These are phyloP conservation scores for Lomographa bimaculata DNA, from an alignment of 2,888 invertebrate genomes.

Conservation along the genomic window DNA sequence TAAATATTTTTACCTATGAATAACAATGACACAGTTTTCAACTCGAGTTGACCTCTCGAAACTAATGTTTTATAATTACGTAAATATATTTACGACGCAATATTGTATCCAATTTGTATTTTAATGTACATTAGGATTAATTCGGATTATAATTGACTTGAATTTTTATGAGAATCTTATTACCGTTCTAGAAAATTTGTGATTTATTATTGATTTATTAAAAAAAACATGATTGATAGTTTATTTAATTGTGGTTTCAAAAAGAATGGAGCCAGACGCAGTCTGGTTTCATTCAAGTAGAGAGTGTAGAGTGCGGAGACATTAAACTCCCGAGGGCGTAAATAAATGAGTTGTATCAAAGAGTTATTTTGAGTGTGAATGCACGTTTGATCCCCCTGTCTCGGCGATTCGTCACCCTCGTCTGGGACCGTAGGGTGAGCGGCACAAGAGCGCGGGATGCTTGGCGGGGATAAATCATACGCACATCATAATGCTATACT, in stretches of 20 bases:
- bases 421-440: conserved; percentile 24
- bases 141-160: conserved; percentile 7
- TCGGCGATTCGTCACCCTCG: conserved; percentile 35
- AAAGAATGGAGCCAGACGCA: too few relatives aligned
- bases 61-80: conserved; percentile 9
- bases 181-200: conserved; percentile 17
- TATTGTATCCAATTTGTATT: conserved; percentile 10
- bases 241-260: too few relatives aligned
- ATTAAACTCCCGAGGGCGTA: conserved; percentile 14
- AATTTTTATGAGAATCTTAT: conserved; percentile 9
- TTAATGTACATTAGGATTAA: conserved; percentile 4
- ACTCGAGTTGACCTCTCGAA: conserved; percentile 5
- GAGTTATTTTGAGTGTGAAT: conserved; percentile 55
- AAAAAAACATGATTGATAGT: too few relatives aligned
- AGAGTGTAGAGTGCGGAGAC: conserved; percentile 4
- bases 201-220: conserved; percentile 13
- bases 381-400: conserved; percentile 52
- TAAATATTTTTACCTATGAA: conserved; percentile 16
- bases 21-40: conserved; percentile 8
- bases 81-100: conserved; percentile 17
- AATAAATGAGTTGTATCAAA: conserved; percentile 46
- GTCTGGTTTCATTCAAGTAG: conserved; percentile 11
- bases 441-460: conserved; percentile 1
- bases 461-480: conserved; percentile 18
- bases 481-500: conserved; percentile 15